Conservation (phyloP, 2,113 vertebrate species). For the Triplophysa dalaica region DNA sequence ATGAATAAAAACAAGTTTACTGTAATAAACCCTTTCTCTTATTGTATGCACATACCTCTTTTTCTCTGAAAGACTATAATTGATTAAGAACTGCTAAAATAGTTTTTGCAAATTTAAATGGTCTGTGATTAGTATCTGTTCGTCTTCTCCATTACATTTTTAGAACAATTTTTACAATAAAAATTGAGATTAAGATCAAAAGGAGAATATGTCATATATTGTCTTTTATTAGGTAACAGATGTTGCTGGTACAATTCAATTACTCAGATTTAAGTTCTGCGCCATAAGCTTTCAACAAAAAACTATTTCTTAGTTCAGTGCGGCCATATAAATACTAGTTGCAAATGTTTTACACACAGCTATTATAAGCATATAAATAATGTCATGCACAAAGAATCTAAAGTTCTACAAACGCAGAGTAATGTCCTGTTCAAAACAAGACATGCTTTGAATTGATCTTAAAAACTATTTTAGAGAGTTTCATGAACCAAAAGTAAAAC, state of each 20-base stretch:
- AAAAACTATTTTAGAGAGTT: background rate
- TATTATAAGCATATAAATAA: conserved; percentile 15
- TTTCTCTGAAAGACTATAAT: too few relatives aligned
- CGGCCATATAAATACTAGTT: background rate
- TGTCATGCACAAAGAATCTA: conserved; percentile 1
- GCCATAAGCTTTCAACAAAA: conserved; percentile 14
- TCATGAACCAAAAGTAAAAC: conserved; percentile 12
- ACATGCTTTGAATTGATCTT: conserved; percentile 8
- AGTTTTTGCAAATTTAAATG: too few relatives aligned
- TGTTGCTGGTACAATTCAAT: background rate
- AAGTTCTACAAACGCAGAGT: background rate
- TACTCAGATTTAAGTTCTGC: background rate
- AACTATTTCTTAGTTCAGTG: background rate
- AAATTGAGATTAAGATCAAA: background rate
- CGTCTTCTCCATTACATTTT: too few relatives aligned
- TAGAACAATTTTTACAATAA: background rate
- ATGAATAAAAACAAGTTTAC: background rate
- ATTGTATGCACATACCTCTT: too few relatives aligned
- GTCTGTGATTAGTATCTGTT: too few relatives aligned
- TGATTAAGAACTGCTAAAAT: too few relatives aligned
- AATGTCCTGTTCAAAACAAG: background rate
- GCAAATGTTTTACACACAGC: conserved; percentile 15
- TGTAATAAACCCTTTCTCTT: too few relatives aligned
- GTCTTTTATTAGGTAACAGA: conserved; percentile 11
- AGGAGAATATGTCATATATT: background rate